Evolutionary conservation across 30 jellyfish, hydroid and myxozoan genomes (phyloP).

Genomic region (Aurelia aurita): DNA sequence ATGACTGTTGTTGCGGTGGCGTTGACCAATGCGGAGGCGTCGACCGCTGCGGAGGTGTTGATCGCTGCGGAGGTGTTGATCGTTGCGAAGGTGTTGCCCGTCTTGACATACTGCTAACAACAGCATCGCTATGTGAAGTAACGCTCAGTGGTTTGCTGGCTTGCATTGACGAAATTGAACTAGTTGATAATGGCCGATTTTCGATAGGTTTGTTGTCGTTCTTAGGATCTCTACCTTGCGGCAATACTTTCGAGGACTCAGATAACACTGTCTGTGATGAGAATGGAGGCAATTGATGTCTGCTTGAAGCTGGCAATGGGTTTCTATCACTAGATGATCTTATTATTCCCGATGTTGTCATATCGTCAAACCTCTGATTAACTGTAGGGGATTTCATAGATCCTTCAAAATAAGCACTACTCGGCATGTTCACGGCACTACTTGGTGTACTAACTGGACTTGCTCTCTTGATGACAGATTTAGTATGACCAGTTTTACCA

Average conservation of each 20-base stretch:
- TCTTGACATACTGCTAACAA: not conserved
- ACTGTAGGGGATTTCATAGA: not conserved
- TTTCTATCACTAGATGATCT: not conserved
- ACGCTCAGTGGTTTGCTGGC: not conserved
- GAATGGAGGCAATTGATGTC: not conserved
- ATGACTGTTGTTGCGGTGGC: not conserved
- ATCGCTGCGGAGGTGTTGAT: not conserved
- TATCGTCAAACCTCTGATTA: not conserved
- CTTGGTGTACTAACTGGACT: constrained; percentile 21
- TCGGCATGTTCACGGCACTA: not conserved
- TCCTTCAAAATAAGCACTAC: not conserved
- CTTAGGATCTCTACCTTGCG: not conserved
- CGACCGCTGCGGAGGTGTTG: not conserved
- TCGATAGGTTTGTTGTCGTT: not conserved
- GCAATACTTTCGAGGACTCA: not conserved
- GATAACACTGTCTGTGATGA: not conserved
- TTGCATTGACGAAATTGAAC: not conserved
- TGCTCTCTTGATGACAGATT: constrained; percentile 43
- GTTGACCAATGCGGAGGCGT: not conserved
- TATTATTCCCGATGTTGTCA: not conserved
- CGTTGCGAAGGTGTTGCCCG: not conserved
- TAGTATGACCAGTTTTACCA: constrained; percentile 16
- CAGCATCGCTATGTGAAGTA: not conserved
- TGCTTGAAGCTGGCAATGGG: not conserved
- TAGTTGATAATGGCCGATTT: not conserved